These are phyloP conservation scores for Decapterus maruadsi DNA, from an alignment of 2,797 vertebrate species.

Conservation along the genomic window DNA sequence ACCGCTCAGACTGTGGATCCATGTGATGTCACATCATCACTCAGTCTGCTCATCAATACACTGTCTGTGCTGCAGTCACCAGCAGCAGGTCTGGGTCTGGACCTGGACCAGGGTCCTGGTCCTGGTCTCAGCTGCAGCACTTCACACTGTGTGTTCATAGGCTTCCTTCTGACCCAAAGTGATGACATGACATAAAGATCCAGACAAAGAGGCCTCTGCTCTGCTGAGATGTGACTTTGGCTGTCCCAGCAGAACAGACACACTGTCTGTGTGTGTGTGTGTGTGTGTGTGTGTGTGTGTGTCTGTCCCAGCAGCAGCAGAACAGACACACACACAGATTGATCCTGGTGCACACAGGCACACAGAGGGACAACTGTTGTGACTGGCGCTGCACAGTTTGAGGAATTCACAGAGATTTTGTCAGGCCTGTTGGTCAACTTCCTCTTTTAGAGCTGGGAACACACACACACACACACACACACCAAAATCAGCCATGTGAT, in stretches of 20 bases:
- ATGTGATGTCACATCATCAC: background rate
- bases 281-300: no score
- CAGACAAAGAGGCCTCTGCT: conserved; percentile 47
- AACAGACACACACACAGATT: conserved; percentile 2
- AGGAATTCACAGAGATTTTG: conserved; percentile 1
- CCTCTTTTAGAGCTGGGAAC: conserved; percentile 14
- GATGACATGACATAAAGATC: conserved; percentile 17
- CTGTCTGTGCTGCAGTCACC: conserved; percentile 2
- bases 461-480: background rate
- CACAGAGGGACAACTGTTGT: background rate
- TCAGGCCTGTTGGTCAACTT: background rate
- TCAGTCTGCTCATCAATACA: conserved; percentile 6
- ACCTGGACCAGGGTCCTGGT: background rate
- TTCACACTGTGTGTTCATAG: conserved; percentile 13
- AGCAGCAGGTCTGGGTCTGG: conserved; percentile 18
- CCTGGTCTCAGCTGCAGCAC: conserved; percentile 15
- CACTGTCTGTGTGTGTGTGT: background rate
- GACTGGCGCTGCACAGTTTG: background rate
- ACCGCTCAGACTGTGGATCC: background rate
- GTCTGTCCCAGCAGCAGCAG: background rate
- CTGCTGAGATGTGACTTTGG: conserved; percentile 2
- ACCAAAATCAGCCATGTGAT: conserved; percentile 8
- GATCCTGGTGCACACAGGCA: background rate
- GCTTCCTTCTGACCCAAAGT: conserved; percentile 33
- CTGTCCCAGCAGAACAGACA: background rate